Base-by-base conservation (phyloP, 2,888 invertebrate species). In the Neoitamus cyanurus region DNA sequence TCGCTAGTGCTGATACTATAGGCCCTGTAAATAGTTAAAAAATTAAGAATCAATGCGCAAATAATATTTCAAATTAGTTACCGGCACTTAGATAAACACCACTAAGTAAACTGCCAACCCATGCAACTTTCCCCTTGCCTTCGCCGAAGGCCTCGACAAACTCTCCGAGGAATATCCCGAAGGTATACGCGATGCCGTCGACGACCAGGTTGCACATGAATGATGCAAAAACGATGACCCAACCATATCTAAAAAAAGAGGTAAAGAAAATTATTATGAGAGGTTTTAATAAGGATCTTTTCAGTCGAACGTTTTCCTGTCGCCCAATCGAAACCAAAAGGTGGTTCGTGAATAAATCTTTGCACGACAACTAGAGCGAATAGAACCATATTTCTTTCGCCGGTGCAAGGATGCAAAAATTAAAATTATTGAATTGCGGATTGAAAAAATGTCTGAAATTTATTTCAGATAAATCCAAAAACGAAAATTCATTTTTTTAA, bases 201-300 rank as follows among this genome's bases (percentile, higher is more conserved):
- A 99, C 98, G 88, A 99, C 96, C 93, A 99, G 94, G 93, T 99
- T 99, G 92, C 98, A 98, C 94, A 99, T 95, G 92, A 99, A 98
- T 70, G 98, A 98, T 83, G 98, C 98, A 89, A 97, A 95, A 83
- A 99, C 98, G 89, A 99, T 96, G 89, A 98, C 95, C 97, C 97
- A 97, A 46, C 96, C 96, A 90, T 96, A 97, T 36, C 96, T 96
- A 46, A n/a, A 86, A 9, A 42, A 7, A 42, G 30, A 7, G 46
- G 1, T 42, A 48, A 83, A 68, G 2, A 68, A n/a, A n/a, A n/a
- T n/a, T n/a, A n/a, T n/a, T n/a, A n/a, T n/a, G n/a, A n/a, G n/a
- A n/a, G n/a, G n/a, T n/a, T n/a, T n/a, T n/a, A n/a, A n/a, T n/a
- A n/a, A n/a, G n/a, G n/a, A n/a, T n/a, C n/a, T n/a, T n/a, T n/a